A percentile compares a stretch with the other conserved stretches of the same genome.
Evolutionary conservation across 2,113 vertebrate genomes (phyloP).

Genomic region (Catharus fuscescens): DNA sequence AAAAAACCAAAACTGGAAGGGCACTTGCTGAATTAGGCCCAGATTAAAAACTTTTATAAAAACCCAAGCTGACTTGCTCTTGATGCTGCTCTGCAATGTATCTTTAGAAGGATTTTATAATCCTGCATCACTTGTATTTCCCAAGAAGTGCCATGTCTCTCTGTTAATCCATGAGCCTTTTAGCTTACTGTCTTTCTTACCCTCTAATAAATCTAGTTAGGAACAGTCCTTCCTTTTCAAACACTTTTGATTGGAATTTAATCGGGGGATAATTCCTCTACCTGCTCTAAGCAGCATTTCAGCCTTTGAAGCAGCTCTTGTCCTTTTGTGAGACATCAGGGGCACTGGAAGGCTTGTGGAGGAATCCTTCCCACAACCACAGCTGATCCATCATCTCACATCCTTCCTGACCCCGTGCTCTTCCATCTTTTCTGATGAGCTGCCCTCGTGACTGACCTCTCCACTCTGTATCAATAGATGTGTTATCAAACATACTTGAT

Average conservation of each 20-base stretch:
- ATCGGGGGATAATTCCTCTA: background rate
- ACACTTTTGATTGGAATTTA: background rate
- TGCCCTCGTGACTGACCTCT: background rate
- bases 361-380: background rate
- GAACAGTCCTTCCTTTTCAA: background rate
- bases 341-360: background rate
- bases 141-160: background rate
- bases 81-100: background rate
- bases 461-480: background rate
- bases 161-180: background rate
- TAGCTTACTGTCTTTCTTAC: background rate
- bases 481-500: background rate
- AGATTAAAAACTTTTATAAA: background rate
- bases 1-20: background rate
- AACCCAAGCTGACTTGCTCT: background rate
- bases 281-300: background rate
- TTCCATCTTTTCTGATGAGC: background rate
- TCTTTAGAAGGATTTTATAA: background rate
- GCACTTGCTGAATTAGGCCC: background rate
- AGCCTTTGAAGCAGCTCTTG: background rate
- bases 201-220: background rate
- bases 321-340: background rate
- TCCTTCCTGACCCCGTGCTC: background rate
- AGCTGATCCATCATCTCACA: background rate
- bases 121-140: background rate